Base-by-base conservation (phyloP, 2,888 invertebrate genomes). In the Acrobasis suavella region DNA sequence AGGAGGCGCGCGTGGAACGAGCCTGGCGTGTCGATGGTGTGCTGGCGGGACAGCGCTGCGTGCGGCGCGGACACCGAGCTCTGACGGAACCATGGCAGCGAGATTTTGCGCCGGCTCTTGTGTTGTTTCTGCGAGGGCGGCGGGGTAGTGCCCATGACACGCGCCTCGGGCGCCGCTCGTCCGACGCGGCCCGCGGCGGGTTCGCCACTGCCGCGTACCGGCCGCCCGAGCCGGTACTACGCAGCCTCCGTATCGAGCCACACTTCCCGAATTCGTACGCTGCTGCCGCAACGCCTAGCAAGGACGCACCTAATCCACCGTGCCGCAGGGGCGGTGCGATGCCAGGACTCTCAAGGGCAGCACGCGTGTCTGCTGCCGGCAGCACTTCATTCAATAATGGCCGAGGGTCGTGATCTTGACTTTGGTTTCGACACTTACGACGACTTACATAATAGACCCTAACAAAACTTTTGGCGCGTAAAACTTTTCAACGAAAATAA, bases 11-110 rank as follows among this genome's bases (percentile, higher is more conserved):
- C 96, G 78, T 96, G 95, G 92, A 97, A 96, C 67, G 96, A 96
- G 85, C 96, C 95, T 79, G 97, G 97, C 71, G 97, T 96, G 90
- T 97, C 97, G 91, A 97, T 97, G 87, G 97, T 97, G 86, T 97
- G 97, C 86, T 97, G 97, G 63, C 97, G 94, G 66, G 96, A 94
- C 64, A 97, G 94, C 63, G 94, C 94, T 67, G 96, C 95, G 87
- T 96, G 96, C 62, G 95, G 94, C 75, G 94, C 93, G 78, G 94
- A 93, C 73, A 96, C 95, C 66, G 96, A 96, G 76, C 95, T 95
- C 87, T 97, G 97, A 62, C 97, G 94, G 89, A 97, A 97, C 97
- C 97, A 97, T 71, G 97, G 97, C 82, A 97, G 91, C 63, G 97
- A 97, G 76, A 97, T 97, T 89, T 97, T 97, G 78, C 97, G 94